Percentiles rank a stretch among this genome's conserved stretches.
phyloP scores from a whole-genome alignment of 1,140 invertebrate genomes.

The Scaptomyza pallida region DNA sequence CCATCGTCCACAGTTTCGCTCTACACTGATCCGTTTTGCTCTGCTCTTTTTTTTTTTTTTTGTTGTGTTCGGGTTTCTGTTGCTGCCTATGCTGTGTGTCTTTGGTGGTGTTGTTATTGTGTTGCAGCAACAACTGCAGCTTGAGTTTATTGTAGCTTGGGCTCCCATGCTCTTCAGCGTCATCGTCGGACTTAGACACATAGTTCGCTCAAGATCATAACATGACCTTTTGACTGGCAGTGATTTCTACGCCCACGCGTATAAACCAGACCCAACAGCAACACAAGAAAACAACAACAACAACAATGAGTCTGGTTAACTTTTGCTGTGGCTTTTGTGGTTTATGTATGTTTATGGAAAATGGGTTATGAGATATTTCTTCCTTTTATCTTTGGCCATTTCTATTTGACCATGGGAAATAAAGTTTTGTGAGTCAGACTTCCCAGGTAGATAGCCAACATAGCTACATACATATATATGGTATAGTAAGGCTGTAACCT shows the following conservation, averaged over 20 bases:
- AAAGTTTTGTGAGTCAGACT: conserved; percentile 57
- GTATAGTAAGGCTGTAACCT: conserved; percentile 29
- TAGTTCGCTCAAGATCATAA: conserved; percentile 83
- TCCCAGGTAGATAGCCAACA: conserved; percentile 18
- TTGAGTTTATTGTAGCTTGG: conserved; percentile 21
- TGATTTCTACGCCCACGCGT: conserved; percentile 82
- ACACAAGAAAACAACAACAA: conserved; percentile 29
- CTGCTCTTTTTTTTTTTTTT: conserved; percentile 22
- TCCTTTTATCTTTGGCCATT: conserved; percentile 74
- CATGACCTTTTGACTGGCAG: conserved; percentile 82
- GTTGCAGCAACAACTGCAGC: conserved; percentile 19
- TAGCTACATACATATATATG: background rate
- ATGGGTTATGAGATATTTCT: conserved; percentile 82
- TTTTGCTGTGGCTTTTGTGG: conserved; percentile 60
- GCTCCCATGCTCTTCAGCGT: conserved; percentile 68
- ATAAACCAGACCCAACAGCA: conserved; percentile 75
- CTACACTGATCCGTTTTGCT: conserved; percentile 36
- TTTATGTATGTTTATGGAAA: conserved; percentile 81
- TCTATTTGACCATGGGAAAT: conserved; percentile 82
- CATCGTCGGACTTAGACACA: conserved; percentile 71
- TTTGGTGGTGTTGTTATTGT: conserved; percentile 1
- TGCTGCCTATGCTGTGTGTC: conserved; percentile 7
- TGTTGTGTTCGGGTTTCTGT: background rate
- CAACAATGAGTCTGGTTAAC: conserved; percentile 49
- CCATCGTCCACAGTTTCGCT: conserved; percentile 10